phyloP scores from a whole-genome alignment of 2,113 vertebrate genomes.

The Actenoides lindsayi region DNA sequence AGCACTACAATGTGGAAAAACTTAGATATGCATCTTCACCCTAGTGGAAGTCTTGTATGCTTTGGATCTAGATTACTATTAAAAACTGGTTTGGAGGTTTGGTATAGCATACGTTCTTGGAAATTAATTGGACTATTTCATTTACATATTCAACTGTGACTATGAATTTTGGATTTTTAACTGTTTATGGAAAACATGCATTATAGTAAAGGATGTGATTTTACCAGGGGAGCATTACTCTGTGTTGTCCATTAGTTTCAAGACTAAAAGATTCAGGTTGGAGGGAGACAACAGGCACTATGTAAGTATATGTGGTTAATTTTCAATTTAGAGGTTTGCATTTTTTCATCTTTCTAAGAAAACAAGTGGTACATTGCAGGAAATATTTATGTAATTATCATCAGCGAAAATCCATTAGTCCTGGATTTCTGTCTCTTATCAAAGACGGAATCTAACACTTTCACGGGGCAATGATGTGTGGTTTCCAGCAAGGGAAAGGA shows the following conservation, averaged over 20 bases:
- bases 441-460: not conserved
- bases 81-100: not conserved
- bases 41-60: not conserved
- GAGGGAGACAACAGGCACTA: not conserved
- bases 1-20: not conserved
- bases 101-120: not conserved
- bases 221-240: not conserved
- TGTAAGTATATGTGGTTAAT: not conserved
- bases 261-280: not conserved
- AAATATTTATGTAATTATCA: not conserved
- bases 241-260: not conserved
- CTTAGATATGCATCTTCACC: not conserved
- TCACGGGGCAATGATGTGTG: not conserved
- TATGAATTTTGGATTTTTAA: not conserved
- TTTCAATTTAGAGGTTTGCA: not conserved
- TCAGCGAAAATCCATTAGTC: not conserved
- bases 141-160: not conserved
- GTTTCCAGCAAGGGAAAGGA: not conserved
- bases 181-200: not conserved
- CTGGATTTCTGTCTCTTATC: not conserved
- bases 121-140: not conserved
- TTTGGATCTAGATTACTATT: not conserved
- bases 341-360: not conserved
- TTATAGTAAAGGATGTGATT: not conserved
- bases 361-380: not conserved